Conservation (phyloP, 1,140 invertebrate genomes). For the Drosophila jambulina region DNA sequence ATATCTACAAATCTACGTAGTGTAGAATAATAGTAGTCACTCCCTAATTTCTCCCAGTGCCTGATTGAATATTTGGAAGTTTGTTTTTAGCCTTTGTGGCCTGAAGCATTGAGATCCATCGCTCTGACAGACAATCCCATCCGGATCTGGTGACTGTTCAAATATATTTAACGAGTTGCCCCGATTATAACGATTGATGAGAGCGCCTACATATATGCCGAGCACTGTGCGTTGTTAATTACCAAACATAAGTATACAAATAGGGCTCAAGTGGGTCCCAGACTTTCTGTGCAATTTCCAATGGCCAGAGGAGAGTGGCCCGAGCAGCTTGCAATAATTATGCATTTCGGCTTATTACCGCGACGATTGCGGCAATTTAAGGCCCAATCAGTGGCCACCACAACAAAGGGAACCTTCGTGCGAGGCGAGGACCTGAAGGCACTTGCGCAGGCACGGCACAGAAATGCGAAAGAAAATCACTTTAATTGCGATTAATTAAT, state of each 20-base stretch:
- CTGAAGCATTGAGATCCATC: constrained; percentile 14
- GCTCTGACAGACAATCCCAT: background rate
- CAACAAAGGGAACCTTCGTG: constrained; percentile 32
- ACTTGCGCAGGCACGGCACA: background rate
- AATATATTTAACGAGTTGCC: constrained; percentile 53
- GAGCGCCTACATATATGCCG: background rate
- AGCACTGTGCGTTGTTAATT: constrained; percentile 34
- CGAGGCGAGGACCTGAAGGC: background rate
- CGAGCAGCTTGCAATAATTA: constrained; percentile 60
- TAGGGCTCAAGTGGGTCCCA: constrained; percentile 11
- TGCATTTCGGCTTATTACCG: constrained; percentile 74
- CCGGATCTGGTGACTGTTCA: constrained; percentile 40
- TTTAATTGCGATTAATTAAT: constrained; percentile 84
- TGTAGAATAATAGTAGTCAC: background rate
- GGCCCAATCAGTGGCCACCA: constrained; percentile 60
- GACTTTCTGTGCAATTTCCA: constrained; percentile 8
- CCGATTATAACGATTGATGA: constrained; percentile 48
- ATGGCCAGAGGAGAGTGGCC: constrained; percentile 13
- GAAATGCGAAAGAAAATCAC: constrained; percentile 55
- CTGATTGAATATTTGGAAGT: constrained; percentile 24
- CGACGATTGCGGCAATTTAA: constrained; percentile 55
- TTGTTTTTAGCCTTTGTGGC: constrained; percentile 57
- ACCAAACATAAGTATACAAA: constrained; percentile 19
- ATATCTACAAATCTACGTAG: background rate
- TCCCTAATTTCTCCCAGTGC: background rate